Conservation (phyloP, 1,140 invertebrate species). For the Ceratoteleas bidentatus region DNA sequence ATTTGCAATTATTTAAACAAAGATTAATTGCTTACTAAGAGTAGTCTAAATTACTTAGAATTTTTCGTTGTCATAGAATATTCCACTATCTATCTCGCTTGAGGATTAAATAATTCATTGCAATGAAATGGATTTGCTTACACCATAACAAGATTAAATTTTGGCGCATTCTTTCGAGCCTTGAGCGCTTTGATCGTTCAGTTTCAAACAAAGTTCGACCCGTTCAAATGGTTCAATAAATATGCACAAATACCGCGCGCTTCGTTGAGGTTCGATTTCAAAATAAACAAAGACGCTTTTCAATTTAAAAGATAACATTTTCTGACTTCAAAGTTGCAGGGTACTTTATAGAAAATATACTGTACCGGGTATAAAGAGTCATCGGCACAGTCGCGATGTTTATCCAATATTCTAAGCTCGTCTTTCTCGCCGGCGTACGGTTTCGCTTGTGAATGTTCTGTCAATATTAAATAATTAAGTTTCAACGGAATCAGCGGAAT, state of each 20-base stretch:
- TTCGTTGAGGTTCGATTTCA: slow-evolving; percentile 41
- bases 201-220: too few relatives aligned
- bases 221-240: slow-evolving; percentile 21
- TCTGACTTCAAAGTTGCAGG: slow-evolving; percentile 31
- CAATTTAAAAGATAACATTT: slow-evolving; percentile 54
- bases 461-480: slow-evolving; percentile 21
- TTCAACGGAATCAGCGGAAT: slow-evolving; percentile 7
- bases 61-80: too few relatives aligned
- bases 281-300: slow-evolving; percentile 45
- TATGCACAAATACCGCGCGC: slow-evolving; percentile 17
- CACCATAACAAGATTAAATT: too few relatives aligned
- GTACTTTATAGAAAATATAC: slow-evolving; percentile 42
- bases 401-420: slow-evolving; percentile 49
- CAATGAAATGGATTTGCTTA: too few relatives aligned
- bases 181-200: too few relatives aligned
- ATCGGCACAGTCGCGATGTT: slow-evolving; percentile 34
- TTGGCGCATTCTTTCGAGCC: too few relatives aligned
- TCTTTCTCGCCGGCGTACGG: slow-evolving; percentile 9
- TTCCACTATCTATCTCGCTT: too few relatives aligned
- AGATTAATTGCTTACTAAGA: too few relatives aligned
- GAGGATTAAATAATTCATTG: too few relatives aligned
- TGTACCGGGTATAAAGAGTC: slow-evolving; percentile 29
- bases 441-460: slow-evolving; percentile 8
- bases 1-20: too few relatives aligned
- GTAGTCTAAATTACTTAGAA: too few relatives aligned